Conservation (phyloP, 2,113 vertebrate genomes). For the Heteronetta atricapilla region DNA sequence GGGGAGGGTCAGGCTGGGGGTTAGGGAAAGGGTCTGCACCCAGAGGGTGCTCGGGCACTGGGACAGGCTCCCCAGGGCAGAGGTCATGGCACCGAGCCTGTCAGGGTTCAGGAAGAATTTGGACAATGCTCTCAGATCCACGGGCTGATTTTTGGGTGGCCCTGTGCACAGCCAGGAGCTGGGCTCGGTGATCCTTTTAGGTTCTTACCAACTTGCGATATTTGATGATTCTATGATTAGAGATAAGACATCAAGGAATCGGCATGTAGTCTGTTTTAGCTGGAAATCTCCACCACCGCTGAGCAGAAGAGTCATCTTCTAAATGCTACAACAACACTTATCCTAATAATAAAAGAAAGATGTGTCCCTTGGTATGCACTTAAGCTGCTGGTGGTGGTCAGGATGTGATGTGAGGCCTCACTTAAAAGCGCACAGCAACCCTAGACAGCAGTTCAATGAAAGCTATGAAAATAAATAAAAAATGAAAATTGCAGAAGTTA, state of each 20-base stretch:
- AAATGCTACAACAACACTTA: background rate
- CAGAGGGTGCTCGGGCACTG: background rate
- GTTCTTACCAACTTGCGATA: background rate
- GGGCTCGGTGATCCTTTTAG: background rate
- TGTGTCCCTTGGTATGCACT: background rate
- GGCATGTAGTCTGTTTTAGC: constrained; percentile 45
- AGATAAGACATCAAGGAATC: constrained; percentile 27
- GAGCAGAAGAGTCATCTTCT: constrained; percentile 37
- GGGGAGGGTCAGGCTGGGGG: background rate
- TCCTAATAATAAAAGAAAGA: background rate
- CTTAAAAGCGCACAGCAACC: background rate
- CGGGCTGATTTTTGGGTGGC: background rate
- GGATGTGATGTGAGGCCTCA: background rate
- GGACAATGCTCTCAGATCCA: background rate
- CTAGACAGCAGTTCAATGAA: background rate
- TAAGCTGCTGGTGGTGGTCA: background rate
- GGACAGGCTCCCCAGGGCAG: background rate
- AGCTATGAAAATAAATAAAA: background rate
- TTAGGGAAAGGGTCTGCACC: background rate
- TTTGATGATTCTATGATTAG: background rate
- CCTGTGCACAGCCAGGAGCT: background rate
- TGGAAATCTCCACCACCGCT: constrained; percentile 15
- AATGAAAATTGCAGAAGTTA: background rate
- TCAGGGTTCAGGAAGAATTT: background rate
- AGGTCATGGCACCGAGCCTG: background rate